Percentiles rank a stretch among this genome's conserved stretches.
Conservation (phyloP, 2,797 vertebrate genomes). For the Rallus crepitans region DNA sequence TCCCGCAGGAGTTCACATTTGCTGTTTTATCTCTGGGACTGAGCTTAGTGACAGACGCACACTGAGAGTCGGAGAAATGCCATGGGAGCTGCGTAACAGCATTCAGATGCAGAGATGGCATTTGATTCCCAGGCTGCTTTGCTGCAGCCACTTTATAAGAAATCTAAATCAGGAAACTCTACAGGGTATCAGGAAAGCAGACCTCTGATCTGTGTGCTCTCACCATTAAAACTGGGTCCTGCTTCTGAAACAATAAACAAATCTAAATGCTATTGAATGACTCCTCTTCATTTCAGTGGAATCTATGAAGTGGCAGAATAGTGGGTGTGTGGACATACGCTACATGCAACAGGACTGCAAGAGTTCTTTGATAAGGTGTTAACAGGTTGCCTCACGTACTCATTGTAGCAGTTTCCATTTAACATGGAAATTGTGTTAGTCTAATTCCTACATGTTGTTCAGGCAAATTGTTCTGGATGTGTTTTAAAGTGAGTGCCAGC, state of each 20-base stretch:
- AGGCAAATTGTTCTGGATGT: background rate
- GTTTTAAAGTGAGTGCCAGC: background rate
- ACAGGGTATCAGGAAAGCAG: slow-evolving; percentile 1
- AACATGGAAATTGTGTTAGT: background rate
- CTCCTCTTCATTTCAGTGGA: background rate
- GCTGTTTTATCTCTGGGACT: slow-evolving; percentile 77
- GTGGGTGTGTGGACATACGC: background rate
- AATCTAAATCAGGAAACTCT: slow-evolving; percentile 64
- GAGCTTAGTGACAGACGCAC: slow-evolving; percentile 74
- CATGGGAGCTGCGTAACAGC: slow-evolving; percentile 75
- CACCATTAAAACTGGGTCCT: background rate
- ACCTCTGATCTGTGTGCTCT: background rate
- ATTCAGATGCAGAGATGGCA: slow-evolving; percentile 77
- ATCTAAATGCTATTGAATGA: slow-evolving; percentile 42
- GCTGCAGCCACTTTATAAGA: slow-evolving; percentile 37
- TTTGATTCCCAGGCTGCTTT: slow-evolving; percentile 69
- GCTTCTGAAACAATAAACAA: slow-evolving; percentile 45
- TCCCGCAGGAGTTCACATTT: slow-evolving; percentile 75
- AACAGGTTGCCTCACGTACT: background rate
- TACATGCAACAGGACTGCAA: fast-evolving
- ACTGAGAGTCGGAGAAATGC: slow-evolving; percentile 74
- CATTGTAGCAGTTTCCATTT: background rate
- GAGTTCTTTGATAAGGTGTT: background rate
- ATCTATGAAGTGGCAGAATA: background rate
- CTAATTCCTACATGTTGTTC: slow-evolving; percentile 17